A percentile compares a stretch with the other conserved stretches of the same genome.
These are phyloP conservation scores for Orthonyx spaldingii DNA, from an alignment of 2,113 vertebrate genomes.

Conservation along the genomic window DNA sequence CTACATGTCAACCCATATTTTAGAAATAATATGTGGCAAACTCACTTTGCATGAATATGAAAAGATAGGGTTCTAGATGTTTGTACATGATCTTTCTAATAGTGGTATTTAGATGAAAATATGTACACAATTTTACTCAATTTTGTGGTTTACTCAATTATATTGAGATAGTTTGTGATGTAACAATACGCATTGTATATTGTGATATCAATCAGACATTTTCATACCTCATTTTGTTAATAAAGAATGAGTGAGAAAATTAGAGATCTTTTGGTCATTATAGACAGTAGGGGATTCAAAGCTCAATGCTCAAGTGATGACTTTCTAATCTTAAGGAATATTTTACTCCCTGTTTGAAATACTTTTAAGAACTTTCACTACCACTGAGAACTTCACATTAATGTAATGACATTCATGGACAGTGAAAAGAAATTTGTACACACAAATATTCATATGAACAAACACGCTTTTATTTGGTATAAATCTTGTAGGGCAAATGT, in stretches of 20 bases:
- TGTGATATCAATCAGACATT: fast-evolving
- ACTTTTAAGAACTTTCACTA: not conserved
- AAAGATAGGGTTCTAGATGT: not conserved
- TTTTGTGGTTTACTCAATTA: too few relatives aligned
- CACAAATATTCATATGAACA: not conserved
- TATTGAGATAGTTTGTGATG: not conserved
- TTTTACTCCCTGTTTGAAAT: not conserved
- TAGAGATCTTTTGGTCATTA: not conserved
- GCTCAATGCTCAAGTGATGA: not conserved
- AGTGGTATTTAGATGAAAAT: not conserved
- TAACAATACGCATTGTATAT: not conserved
- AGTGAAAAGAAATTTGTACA: not conserved
- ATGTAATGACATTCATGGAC: not conserved
- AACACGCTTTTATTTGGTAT: not conserved
- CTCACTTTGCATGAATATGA: not conserved
- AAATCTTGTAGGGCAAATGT: not conserved
- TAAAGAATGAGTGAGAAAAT: not conserved
- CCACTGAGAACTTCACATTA: not conserved
- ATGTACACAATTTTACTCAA: not conserved
- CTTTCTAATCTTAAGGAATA: not conserved
- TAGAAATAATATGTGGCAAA: not conserved
- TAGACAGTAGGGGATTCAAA: not conserved
- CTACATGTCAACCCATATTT: not conserved
- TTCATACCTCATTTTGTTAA: not conserved
- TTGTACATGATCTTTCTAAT: not conserved